A percentile compares a stretch with the other conserved stretches of the same genome.
phyloP scores from a whole-genome alignment of 2,797 vertebrate genomes.

The Synanceia verrucosa region DNA sequence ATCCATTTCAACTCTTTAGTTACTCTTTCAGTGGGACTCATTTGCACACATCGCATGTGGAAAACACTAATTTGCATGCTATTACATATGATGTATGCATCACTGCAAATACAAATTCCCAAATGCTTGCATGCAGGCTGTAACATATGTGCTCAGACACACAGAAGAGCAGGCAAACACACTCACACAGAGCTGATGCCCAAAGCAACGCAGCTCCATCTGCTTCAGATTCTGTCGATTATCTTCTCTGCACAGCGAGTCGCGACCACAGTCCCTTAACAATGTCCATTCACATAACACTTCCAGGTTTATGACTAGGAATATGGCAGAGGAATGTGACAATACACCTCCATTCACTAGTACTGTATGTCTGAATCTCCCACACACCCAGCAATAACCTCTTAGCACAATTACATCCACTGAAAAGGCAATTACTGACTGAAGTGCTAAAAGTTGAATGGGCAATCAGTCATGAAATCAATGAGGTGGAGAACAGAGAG shows the following conservation, averaged over 20 bases:
- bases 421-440: conserved; percentile 42
- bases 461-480: conserved; percentile 42
- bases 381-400: background rate
- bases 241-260: background rate
- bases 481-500: conserved; percentile 28
- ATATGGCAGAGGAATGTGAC: conserved; percentile 2
- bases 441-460: conserved; percentile 33
- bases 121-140: conserved; percentile 16
- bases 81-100: conserved; percentile 12
- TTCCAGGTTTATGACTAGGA: background rate
- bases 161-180: conserved; percentile 34
- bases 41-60: background rate
- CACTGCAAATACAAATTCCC: conserved; percentile 3
- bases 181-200: conserved; percentile 44
- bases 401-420: conserved; percentile 29
- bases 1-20: conserved; percentile 13
- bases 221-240: conserved; percentile 30
- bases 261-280: background rate
- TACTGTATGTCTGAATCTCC: conserved; percentile 9
- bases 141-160: conserved; percentile 46
- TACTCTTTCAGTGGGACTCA: background rate
- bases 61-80: conserved; percentile 1
- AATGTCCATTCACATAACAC: background rate
- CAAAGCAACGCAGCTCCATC: conserved; percentile 44
- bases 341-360: background rate